These are phyloP conservation scores for Acanthosepion esculentum DNA, from an alignment of 2,888 invertebrate species.

Conservation along the genomic window DNA sequence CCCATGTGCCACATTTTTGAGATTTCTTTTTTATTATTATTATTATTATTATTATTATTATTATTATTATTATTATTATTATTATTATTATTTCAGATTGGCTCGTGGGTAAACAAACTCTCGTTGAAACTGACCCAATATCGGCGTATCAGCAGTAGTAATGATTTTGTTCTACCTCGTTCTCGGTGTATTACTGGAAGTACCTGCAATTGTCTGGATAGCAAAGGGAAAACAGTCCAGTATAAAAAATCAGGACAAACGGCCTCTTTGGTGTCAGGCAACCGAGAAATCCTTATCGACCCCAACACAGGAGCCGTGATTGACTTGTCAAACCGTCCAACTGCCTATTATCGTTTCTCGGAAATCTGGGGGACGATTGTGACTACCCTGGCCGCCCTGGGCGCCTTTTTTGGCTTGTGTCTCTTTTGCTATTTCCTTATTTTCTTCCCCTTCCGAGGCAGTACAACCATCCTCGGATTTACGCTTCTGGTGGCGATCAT, in stretches of 20 bases:
- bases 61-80: slow-evolving; percentile 44
- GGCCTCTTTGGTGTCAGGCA: neutral
- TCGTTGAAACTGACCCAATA: slow-evolving; percentile 56
- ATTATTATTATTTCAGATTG: slow-evolving; percentile 61
- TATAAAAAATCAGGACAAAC: neutral
- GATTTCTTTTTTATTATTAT: neutral
- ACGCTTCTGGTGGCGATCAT: slow-evolving; percentile 75
- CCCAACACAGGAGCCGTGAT: slow-evolving; percentile 61
- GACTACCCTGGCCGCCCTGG: slow-evolving; percentile 72
- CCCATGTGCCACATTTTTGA: too few relatives aligned
- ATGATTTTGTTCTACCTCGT: slow-evolving; percentile 56
- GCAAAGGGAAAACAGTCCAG: slow-evolving; percentile 39
- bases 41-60: slow-evolving; percentile 34
- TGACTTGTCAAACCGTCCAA: slow-evolving; percentile 58
- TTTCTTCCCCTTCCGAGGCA: slow-evolving; percentile 73
- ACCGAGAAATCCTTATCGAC: slow-evolving; percentile 66
- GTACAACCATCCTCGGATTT: slow-evolving; percentile 75
- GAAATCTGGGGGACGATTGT: slow-evolving; percentile 74
- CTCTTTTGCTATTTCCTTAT: slow-evolving; percentile 74
- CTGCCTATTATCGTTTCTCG: slow-evolving; percentile 63
- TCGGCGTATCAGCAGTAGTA: slow-evolving; percentile 58
- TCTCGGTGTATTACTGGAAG: slow-evolving; percentile 65
- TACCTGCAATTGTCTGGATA: slow-evolving; percentile 60
- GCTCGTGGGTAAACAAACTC: slow-evolving; percentile 61
- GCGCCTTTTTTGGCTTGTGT: slow-evolving; percentile 73